Percentiles rank a stretch among this genome's conserved stretches.
Conservation (phyloP, 2,888 invertebrate species). For the Andrena camellia region DNA sequence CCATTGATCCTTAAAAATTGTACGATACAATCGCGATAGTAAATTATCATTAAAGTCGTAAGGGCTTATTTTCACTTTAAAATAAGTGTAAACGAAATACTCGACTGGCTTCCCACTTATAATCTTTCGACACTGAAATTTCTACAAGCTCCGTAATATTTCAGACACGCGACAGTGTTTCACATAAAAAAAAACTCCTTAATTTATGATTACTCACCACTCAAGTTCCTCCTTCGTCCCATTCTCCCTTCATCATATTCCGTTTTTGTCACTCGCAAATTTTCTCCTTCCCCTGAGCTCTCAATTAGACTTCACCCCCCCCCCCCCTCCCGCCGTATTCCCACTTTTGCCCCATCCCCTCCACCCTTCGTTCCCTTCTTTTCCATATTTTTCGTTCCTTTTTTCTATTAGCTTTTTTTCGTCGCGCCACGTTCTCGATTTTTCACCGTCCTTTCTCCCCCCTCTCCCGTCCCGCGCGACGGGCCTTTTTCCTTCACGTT, state of each 20-base stretch:
- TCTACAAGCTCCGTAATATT: too few relatives aligned
- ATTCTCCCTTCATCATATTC: neutral
- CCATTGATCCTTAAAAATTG: too few relatives aligned
- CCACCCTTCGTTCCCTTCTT: neutral
- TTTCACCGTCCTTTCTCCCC: neutral
- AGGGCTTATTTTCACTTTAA: too few relatives aligned
- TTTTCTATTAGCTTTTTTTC: constrained; percentile 23
- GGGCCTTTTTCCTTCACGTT: constrained; percentile 16
- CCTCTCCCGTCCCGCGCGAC: neutral
- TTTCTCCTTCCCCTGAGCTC: neutral
- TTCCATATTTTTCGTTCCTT: neutral
- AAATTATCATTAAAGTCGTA: too few relatives aligned
- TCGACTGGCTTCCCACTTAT: too few relatives aligned
- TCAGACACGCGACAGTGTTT: too few relatives aligned
- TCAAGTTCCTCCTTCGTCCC: neutral
- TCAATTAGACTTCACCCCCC: constrained; percentile 4
- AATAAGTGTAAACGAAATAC: too few relatives aligned
- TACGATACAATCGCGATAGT: too few relatives aligned
- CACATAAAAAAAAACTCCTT: neutral
- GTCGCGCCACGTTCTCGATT: constrained; percentile 2
- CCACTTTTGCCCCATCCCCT: neutral
- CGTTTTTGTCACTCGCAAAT: neutral
- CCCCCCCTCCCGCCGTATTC: neutral
- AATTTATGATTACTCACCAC: neutral
- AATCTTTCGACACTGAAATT: too few relatives aligned